Conservation (phyloP, 2,113 vertebrate species). For the Polypterus bichir region DNA sequence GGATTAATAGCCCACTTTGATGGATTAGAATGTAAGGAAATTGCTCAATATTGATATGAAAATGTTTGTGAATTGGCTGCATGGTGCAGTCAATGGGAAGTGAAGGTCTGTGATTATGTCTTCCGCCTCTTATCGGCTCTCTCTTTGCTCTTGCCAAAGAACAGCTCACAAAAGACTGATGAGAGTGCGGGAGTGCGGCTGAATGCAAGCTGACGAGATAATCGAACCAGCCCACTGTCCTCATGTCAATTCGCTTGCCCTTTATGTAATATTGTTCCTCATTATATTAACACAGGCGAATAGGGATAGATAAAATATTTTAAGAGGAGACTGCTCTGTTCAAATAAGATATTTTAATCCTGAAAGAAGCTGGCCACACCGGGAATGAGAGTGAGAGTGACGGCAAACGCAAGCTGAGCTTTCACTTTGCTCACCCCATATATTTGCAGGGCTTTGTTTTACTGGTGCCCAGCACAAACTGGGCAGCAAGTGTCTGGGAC, state of each 20-base stretch:
- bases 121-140: slow-evolving; percentile 62
- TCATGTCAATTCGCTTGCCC: slow-evolving; percentile 39
- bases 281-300: slow-evolving; percentile 74
- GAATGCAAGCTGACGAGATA: slow-evolving; percentile 39
- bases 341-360: slow-evolving; percentile 50
- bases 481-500: no score
- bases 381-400: no score
- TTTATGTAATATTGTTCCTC: slow-evolving; percentile 74
- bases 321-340: slow-evolving; percentile 59
- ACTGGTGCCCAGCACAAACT: no score
- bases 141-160: slow-evolving; percentile 55
- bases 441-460: no score
- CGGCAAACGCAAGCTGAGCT: no score
- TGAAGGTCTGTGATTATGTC: slow-evolving; percentile 58
- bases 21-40: slow-evolving; percentile 97
- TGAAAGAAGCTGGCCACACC: no score
- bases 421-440: no score
- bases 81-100: slow-evolving; percentile 52
- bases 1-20: slow-evolving; percentile 96
- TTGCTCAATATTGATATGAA: slow-evolving; percentile 99
- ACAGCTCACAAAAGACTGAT: slow-evolving; percentile 64
- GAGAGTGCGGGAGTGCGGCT: slow-evolving; percentile 50
- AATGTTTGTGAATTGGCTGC: slow-evolving; percentile 80
- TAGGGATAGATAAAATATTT: slow-evolving; percentile 53
- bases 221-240: slow-evolving; percentile 29